Evolutionary conservation across 2,888 invertebrate species (phyloP), one percentile per base, ranked within the genome.

Genomic region (Toxonevra muliebris): DNA sequence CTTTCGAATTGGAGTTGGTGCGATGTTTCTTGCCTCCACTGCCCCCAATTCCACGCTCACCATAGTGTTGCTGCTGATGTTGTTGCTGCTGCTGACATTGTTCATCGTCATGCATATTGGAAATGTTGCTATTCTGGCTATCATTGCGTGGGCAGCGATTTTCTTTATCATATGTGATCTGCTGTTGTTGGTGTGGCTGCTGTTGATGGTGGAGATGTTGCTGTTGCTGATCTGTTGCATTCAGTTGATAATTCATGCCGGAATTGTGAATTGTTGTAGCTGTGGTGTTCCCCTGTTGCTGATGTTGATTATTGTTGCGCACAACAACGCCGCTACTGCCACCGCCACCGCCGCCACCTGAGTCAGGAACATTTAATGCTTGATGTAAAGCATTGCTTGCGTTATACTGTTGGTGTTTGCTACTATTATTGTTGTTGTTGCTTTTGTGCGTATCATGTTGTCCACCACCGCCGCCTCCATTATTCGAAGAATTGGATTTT

Each of bases 1-100:
- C 80, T 71, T 85, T 85, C 20, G 85, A 81, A 72, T 83, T 85
- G 61, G 84, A 82, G 68, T 82, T 83, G 74, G 81, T 79, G 68
- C 85, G 83, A 77, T 85, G 85, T 70, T 85, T 85, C 66, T 84
- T 85, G 50, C 75, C 74, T 71, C 79, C 82, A 19, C 76, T 77
- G 30, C 74, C 72, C 1, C 74, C 76, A 0, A 71, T 76, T 40
- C 71, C 71, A 10, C 73, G 73, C 9, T 69, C 68, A 11, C 71
- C 70, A 3, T 67, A 71, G 7, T 76, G 76, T 57, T 75, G 75
- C 54, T 82, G 82, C 57, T 70, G 65, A 15, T 63, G 57, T 45
- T 64, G 60, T 12, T 54, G 61, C 10, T 62, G 65, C 45, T 68
- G 69, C 19, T 70, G 70, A n/a, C 68, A 67, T 9, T 73, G 67